A percentile compares a stretch with the other conserved stretches of the same genome.
phyloP scores from a whole-genome alignment of 2,113 vertebrate species.

The Festucalex cinctus region DNA sequence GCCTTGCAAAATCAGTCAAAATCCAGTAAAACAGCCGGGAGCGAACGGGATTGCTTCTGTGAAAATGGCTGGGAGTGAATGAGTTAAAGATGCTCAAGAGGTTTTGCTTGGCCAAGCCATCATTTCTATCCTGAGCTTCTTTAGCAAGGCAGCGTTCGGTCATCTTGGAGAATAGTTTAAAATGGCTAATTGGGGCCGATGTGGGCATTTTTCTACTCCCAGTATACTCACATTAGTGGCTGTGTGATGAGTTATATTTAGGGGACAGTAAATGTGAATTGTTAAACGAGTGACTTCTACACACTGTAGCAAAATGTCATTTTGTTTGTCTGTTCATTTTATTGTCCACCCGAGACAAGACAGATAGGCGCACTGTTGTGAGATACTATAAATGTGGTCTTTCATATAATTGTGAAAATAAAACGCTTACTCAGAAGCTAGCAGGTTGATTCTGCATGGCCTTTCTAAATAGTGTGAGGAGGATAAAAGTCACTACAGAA shows the following conservation, averaged over 20 bases:
- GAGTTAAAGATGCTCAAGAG: not conserved
- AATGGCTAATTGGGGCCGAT: not conserved
- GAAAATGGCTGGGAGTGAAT: no score
- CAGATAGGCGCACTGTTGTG: not conserved
- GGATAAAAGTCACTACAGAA: constrained; percentile 48
- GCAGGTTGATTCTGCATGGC: constrained; percentile 48
- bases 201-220: not conserved
- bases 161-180: not conserved
- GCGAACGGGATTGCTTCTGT: no score
- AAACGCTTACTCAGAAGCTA: constrained; percentile 24
- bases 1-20: no score
- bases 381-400: not conserved
- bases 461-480: constrained; percentile 37
- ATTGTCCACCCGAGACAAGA: not conserved
- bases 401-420: constrained; percentile 5
- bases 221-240: not conserved
- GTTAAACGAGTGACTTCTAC: no score
- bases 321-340: no score
- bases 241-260: not conserved
- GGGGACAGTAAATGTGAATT: no score
- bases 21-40: no score
- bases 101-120: not conserved
- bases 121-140: not conserved
- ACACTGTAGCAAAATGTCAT: not conserved
- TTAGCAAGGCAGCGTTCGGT: not conserved